Percentiles rank a stretch among this genome's conserved stretches.
These are phyloP conservation scores for Lophius piscatorius DNA, from an alignment of 2,113 vertebrate genomes.

Conservation along the genomic window DNA sequence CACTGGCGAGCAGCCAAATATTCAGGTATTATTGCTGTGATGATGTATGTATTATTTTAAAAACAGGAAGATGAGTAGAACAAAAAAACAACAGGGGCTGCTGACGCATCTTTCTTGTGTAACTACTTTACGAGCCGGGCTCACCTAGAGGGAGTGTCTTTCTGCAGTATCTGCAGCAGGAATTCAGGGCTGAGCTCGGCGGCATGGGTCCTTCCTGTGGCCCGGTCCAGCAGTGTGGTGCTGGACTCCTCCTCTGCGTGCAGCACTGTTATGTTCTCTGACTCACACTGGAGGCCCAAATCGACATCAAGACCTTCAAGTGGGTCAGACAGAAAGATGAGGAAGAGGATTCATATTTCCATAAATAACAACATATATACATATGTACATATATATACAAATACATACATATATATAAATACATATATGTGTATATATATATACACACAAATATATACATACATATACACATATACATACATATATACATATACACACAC, in stretches of 20 bases:
- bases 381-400: no score
- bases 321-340: background rate
- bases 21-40: background rate
- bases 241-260: slow-evolving; percentile 55
- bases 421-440: no score
- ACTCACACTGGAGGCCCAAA: slow-evolving; percentile 43
- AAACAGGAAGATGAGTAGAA: slow-evolving; percentile 7
- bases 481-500: no score
- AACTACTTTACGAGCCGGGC: background rate
- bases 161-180: slow-evolving; percentile 81
- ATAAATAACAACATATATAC: no score
- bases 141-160: slow-evolving; percentile 45
- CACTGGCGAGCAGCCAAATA: slow-evolving; percentile 17
- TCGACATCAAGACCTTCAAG: slow-evolving; percentile 58
- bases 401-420: no score
- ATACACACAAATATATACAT: no score
- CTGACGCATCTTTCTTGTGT: slow-evolving; percentile 24
- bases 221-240: slow-evolving; percentile 78
- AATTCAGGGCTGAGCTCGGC: slow-evolving; percentile 70
- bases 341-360: background rate
- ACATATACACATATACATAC: no score
- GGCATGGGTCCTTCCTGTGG: slow-evolving; percentile 76
- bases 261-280: slow-evolving; percentile 42
- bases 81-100: background rate
- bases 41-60: slow-evolving; percentile 24